phyloP scores from a whole-genome alignment of 2,888 invertebrate species.

The Sinotaia quadrata region DNA sequence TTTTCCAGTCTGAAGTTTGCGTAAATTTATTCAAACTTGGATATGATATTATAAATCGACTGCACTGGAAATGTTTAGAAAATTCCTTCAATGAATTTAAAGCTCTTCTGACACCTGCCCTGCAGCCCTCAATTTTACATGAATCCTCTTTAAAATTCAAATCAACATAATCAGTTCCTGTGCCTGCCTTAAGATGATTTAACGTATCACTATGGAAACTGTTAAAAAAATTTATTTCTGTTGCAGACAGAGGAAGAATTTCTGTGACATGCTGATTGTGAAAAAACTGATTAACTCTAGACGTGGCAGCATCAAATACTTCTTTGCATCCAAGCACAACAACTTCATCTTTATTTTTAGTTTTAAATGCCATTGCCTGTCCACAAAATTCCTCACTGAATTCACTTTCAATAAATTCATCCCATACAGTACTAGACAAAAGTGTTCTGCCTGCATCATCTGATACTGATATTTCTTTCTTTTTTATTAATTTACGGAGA shows the following conservation, averaged over 20 bases:
- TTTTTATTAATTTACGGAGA: not conserved
- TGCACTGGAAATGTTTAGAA: not conserved
- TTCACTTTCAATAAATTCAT: slow-evolving; percentile 4
- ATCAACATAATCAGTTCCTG: slow-evolving; percentile 1
- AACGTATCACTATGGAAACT: not conserved
- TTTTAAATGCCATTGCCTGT: not conserved
- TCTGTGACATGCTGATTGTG: not conserved
- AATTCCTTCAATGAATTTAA: not conserved
- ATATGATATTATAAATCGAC: slow-evolving; percentile 6
- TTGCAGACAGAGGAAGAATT: not conserved
- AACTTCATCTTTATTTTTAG: not conserved
- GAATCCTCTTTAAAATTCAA: not conserved
- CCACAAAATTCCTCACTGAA: not conserved
- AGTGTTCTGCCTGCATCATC: not conserved
- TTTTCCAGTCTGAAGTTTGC: not conserved
- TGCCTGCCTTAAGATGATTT: not conserved
- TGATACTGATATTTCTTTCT: slow-evolving; percentile 1
- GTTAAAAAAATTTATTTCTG: not conserved
- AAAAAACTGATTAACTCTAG: slow-evolving; percentile 6
- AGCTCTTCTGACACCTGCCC: slow-evolving; percentile 10
- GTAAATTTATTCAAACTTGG: not conserved
- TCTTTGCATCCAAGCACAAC: not conserved
- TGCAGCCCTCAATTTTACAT: not conserved
- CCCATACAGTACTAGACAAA: slow-evolving; percentile 3
- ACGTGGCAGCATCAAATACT: not conserved